phyloP scores from a whole-genome alignment of 1,140 invertebrate genomes.

The Drosophila sucinea region DNA sequence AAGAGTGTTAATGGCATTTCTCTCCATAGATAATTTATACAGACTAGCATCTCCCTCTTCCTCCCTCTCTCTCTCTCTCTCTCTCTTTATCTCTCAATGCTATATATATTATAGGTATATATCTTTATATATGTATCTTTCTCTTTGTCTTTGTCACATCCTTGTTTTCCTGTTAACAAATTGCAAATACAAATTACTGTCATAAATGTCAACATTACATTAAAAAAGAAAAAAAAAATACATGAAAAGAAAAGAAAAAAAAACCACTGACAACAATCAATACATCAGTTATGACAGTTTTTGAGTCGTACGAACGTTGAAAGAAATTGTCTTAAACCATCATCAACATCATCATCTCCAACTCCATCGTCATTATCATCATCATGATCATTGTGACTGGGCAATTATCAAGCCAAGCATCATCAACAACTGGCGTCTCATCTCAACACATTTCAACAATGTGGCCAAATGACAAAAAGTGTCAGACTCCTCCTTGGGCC shows the following conservation, averaged over 20 bases:
- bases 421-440: constrained; percentile 51
- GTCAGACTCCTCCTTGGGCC: constrained; percentile 11
- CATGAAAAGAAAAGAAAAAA: neutral
- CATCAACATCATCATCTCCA: neutral
- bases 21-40: constrained; percentile 4
- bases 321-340: constrained; percentile 20
- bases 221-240: constrained; percentile 1
- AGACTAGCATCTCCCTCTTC: neutral
- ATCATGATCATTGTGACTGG: constrained; percentile 25
- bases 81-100: neutral
- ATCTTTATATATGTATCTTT: constrained; percentile 3
- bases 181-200: constrained; percentile 80
- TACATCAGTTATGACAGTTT: constrained; percentile 81
- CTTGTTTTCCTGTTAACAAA: constrained; percentile 51
- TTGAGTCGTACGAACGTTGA: constrained; percentile 43
- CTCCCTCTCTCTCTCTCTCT: neutral
- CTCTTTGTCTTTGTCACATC: constrained; percentile 9
- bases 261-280: constrained; percentile 73
- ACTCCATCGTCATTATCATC: neutral
- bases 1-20: constrained; percentile 17
- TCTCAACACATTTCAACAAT: constrained; percentile 62
- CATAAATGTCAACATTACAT: constrained; percentile 77
- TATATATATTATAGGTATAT: too few species aligned
- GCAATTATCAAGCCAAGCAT: constrained; percentile 51
- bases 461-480: constrained; percentile 50